Conservation (phyloP, 1,140 invertebrate genomes). For the Bombus vancouverensis region DNA sequence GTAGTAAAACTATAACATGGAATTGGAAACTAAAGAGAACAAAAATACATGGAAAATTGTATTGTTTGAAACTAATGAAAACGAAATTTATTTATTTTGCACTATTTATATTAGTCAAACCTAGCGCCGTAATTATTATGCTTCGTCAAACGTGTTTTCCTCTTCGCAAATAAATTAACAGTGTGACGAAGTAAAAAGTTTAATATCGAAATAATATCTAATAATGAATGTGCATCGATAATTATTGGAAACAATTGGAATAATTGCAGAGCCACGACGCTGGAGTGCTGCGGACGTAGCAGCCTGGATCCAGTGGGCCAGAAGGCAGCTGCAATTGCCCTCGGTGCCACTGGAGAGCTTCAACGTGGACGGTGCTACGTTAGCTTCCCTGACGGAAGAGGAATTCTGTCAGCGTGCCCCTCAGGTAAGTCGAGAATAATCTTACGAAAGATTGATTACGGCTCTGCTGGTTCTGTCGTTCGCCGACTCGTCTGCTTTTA, state of each 20-base stretch:
- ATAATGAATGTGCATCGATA: no score
- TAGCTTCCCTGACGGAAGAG: constrained; percentile 91
- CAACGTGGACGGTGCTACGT: constrained; percentile 89
- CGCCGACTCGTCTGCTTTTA: not conserved
- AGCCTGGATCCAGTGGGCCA: constrained; percentile 93
- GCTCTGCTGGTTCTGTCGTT: not conserved
- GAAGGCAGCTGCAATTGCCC: constrained; percentile 89
- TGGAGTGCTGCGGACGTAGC: constrained; percentile 93
- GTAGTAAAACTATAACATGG: no score
- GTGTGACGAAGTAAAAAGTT: no score
- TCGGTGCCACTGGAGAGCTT: constrained; percentile 88
- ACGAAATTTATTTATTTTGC: no score
- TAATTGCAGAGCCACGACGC: constrained; percentile 89
- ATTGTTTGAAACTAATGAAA: no score
- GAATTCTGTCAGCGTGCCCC: constrained; percentile 92
- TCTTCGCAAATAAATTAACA: no score
- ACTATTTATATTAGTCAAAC: no score
- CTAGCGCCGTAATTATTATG: no score
- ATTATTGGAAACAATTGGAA: not conserved
- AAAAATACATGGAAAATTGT: no score
- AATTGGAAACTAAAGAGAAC: no score
- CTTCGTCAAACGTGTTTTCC: no score
- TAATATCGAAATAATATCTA: no score
- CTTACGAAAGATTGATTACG: not conserved
- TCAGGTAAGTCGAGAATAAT: constrained; percentile 84